Conservation (phyloP, 2,797 vertebrate genomes). For the Champsocephalus gunnari region DNA sequence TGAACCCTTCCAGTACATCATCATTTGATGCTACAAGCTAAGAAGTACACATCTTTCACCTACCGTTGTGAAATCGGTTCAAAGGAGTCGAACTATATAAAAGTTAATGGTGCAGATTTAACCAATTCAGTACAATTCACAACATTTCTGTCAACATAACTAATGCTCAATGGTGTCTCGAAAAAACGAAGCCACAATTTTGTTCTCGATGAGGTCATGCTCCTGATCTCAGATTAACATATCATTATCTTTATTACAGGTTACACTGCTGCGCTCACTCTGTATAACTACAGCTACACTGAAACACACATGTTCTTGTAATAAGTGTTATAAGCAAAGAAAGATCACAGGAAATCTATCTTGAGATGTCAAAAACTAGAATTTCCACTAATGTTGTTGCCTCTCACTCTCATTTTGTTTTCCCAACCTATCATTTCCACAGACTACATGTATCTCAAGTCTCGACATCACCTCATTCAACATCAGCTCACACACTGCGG, state of each 20-base stretch:
- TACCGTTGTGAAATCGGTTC: conserved; percentile 17
- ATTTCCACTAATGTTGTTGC: conserved; percentile 22
- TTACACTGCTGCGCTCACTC: conserved; percentile 25
- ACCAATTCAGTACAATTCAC: background rate
- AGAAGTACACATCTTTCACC: conserved; percentile 29
- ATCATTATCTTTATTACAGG: conserved; percentile 52
- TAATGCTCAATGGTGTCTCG: conserved; percentile 7
- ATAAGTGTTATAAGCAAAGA: conserved; percentile 19
- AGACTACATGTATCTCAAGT: conserved; percentile 37
- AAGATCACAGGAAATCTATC: conserved; percentile 38
- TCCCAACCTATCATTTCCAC: conserved; percentile 30
- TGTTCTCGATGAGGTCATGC: conserved; percentile 37
- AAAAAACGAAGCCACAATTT: conserved; percentile 29
- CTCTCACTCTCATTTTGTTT: conserved; percentile 1
- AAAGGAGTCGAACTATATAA: background rate
- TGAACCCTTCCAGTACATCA: conserved; percentile 53
- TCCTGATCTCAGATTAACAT: conserved; percentile 36
- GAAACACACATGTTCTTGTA: conserved; percentile 39
- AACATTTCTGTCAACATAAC: background rate
- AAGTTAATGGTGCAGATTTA: conserved; percentile 1
- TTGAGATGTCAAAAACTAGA: conserved; percentile 17
- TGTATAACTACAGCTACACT: conserved; percentile 30
- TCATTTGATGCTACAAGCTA: conserved; percentile 42
- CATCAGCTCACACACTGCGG: conserved; percentile 19
- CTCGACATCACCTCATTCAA: conserved; percentile 44